Base-by-base conservation (phyloP, 2,797 vertebrate species). In the Cygnus olor region DNA sequence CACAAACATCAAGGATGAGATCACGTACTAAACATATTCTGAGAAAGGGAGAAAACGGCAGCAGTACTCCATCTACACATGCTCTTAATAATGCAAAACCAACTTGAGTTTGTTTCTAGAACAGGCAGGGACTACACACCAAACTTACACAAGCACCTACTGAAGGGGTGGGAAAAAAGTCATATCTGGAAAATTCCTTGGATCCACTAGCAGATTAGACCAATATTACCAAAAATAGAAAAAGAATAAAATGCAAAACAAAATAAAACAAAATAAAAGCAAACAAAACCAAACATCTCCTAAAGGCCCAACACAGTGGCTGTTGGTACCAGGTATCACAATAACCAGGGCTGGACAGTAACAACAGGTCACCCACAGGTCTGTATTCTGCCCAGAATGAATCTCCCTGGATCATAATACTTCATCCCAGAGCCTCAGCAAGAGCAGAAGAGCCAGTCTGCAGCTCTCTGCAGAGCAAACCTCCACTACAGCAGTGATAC, bases 21-120 rank as follows among this genome's bases (percentile, higher is more conserved):
- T 61, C 13, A n/a, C 0, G 0, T 15, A 11, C 21, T 60, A 57
- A 24, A 36, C 61, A 14, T 53, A 47, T 61, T 27, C 8, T 2
- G 2, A 78, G 38, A 73, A 24, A 63, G 22, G 7, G 47, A 77
- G 20, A 90, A 84, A 70, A 61, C 60, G 30, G 17, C 11, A 89
- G 17, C 9, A 54, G 18, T 13, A 2, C 10, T 80, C 15, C 36
- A 45, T 22, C 61, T 63, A 60, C 4, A 13, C 13, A 64, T 83
- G 10, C 6, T 82, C 80, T 83, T 36, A 72, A 68, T 65, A 1
- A 14, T 4, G 8, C 3, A 42, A 88, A 85, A 68, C 0, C 3
- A 34, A 18, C 14, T 3, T 38, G 40, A 91, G 10, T 1, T 72
- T 74, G 10, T 80, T 79, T 45, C 9, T 56, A 58, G 73, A 16